Percentiles rank a stretch among this genome's conserved stretches.
Evolutionary conservation across 2,797 vertebrate genomes (phyloP).

Genomic region (Sardinella longiceps): DNA sequence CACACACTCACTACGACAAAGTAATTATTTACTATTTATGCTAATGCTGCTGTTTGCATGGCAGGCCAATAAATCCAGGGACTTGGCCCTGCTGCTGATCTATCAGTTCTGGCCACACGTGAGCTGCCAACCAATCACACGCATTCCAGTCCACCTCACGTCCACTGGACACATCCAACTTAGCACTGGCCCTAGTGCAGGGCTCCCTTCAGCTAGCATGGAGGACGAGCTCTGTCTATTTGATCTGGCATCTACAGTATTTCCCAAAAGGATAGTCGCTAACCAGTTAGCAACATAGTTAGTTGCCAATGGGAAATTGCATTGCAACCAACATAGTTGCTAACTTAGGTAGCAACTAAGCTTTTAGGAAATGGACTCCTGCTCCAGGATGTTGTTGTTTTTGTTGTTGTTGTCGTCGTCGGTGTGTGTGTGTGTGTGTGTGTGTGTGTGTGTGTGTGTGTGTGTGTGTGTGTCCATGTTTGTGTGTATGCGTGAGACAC

Average conservation of each 20-base stretch:
- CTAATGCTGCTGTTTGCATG: neutral
- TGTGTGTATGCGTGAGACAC: neutral
- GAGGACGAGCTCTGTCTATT: too few species aligned
- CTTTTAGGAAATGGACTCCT: too few species aligned
- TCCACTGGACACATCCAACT: neutral
- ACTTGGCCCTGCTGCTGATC: neutral
- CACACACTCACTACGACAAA: neutral
- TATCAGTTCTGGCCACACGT: neutral
- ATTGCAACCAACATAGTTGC: too few species aligned
- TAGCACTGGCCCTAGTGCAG: neutral
- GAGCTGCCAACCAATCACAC: neutral
- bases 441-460: neutral
- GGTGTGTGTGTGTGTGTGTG: slow-evolving; percentile 6
- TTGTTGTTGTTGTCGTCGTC: too few species aligned
- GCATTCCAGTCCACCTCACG: neutral
- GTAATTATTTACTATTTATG: slow-evolving; percentile 26
- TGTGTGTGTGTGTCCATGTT: neutral
- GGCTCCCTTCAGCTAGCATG: neutral
- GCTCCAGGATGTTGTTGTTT: neutral
- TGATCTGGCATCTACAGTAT: too few species aligned
- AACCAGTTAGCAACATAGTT: too few species aligned
- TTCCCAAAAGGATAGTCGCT: too few species aligned
- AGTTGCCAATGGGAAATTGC: too few species aligned
- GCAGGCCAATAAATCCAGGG: neutral
- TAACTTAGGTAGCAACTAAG: too few species aligned